Evolutionary conservation across 2,888 invertebrate species (phyloP).

Genomic region (Theristus sp.): DNA sequence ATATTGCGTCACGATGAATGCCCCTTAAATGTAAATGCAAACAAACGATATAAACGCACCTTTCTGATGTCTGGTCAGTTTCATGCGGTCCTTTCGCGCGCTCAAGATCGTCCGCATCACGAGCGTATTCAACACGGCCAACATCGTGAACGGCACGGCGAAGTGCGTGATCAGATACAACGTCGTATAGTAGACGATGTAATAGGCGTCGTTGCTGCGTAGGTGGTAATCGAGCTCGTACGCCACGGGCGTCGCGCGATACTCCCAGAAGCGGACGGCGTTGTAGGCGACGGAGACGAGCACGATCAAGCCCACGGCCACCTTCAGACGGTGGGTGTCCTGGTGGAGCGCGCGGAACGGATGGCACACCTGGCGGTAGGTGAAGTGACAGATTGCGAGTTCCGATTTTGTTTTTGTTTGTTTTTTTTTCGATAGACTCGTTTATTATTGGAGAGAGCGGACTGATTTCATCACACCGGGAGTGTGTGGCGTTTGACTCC

Average conservation of each 20-base stretch:
- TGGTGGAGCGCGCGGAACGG: background rate
- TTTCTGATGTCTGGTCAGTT: background rate
- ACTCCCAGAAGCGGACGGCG: background rate
- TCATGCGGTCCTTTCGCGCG: background rate
- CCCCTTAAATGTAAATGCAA: no score
- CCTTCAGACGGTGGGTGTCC: background rate
- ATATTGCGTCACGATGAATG: background rate
- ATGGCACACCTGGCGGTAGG: background rate
- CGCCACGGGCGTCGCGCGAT: no score
- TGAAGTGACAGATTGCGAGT: no score
- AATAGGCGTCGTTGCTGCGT: constrained; percentile 10
- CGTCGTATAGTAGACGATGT: constrained; percentile 21
- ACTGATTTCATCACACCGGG: no score
- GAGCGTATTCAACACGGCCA: constrained; percentile 17
- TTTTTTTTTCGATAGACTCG: no score
- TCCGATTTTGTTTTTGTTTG: no score
- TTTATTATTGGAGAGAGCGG: no score
- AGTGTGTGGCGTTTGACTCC: no score
- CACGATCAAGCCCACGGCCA: background rate
- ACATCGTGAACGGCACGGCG: constrained; percentile 20
- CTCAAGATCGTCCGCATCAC: background rate
- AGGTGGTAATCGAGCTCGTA: background rate
- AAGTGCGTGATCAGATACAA: constrained; percentile 24
- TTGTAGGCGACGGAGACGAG: background rate
- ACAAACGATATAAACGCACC: no score